Evolutionary conservation across 64 coral and sea anemone species (phyloP), one percentile per base, ranked within the genome.

Genomic region (Catalaphyllia jardinei): DNA sequence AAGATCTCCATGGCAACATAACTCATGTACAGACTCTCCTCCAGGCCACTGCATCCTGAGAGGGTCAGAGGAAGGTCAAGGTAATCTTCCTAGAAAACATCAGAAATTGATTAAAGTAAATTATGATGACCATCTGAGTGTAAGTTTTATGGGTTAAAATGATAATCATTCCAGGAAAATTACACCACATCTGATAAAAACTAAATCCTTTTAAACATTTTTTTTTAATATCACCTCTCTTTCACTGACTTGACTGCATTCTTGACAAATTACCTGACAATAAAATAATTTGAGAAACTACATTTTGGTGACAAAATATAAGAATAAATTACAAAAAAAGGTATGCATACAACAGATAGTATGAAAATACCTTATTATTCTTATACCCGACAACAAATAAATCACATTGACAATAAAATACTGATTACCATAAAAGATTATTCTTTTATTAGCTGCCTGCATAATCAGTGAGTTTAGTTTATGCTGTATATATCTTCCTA

Each of bases 171-270:
- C 1, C 10, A 19, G 18, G 4, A 49, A 33, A 6, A 60, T 38
- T 52, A 22, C 19, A 35, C 8, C 39, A 29, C 28, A 20, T 11
- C 63, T 62, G 3, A 46, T 46, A 46, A 46, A 6, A 8, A 46
- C 4, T 8, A 7, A 6, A 46, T 6, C 42, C 42, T 46, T 46
- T 46, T 69, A 31, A 54, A 22, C 25, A 33, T 29, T 28, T 79
- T 24, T 71, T 14, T 20, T 46, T 18, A n/a, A 15, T 15, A 74
- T 73, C 80, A 96, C 94, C 82, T 96, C 91, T 93, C 91, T 93
- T 96, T 96, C 94, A 80, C 94, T 96, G 82, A 77, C 63, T 65
- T 89, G 78, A 27, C 87, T 67, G 89, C 94, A 96, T 62, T 90
- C 87, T 63, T 93, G 91, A 74, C 94, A 96, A 31, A 88, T 75